Evolutionary conservation across 2,113 vertebrate species (phyloP).

Genomic region (Emydura subglobosa): DNA sequence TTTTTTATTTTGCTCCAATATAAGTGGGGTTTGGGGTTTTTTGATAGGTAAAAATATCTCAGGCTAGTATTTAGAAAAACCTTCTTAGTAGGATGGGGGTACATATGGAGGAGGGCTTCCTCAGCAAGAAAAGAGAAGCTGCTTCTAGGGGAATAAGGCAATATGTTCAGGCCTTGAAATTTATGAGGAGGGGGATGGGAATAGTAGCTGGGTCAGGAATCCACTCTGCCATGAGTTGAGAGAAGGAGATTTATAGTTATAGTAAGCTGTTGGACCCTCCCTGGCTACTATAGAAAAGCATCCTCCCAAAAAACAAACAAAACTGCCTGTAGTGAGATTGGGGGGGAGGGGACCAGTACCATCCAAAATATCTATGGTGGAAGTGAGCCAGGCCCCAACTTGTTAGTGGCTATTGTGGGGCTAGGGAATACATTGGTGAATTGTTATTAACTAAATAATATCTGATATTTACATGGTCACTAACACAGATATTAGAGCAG

Average conservation of each 20-base stretch:
- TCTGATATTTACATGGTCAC: neutral
- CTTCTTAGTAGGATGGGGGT: neutral
- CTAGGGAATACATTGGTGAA: neutral
- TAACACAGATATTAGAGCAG: neutral
- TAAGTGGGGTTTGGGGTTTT: neutral
- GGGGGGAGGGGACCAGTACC: neutral
- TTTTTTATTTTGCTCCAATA: neutral
- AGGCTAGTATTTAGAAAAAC: neutral
- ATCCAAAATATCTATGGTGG: neutral
- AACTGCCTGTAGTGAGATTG: neutral
- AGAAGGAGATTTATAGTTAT: neutral
- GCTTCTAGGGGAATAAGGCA: neutral
- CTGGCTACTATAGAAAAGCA: neutral
- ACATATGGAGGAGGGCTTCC: neutral
- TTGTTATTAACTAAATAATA: neutral
- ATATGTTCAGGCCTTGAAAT: neutral
- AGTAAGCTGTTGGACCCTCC: neutral
- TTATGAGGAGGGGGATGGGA: neutral
- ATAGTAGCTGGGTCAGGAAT: neutral
- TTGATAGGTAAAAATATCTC: neutral
- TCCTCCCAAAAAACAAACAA: neutral
- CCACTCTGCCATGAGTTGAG: neutral
- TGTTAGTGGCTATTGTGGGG: neutral
- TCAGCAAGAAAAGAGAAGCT: neutral
- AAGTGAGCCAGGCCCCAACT: neutral